Evolutionary conservation across 2,113 vertebrate species (phyloP).

Genomic region (Cheirogaleus medius): DNA sequence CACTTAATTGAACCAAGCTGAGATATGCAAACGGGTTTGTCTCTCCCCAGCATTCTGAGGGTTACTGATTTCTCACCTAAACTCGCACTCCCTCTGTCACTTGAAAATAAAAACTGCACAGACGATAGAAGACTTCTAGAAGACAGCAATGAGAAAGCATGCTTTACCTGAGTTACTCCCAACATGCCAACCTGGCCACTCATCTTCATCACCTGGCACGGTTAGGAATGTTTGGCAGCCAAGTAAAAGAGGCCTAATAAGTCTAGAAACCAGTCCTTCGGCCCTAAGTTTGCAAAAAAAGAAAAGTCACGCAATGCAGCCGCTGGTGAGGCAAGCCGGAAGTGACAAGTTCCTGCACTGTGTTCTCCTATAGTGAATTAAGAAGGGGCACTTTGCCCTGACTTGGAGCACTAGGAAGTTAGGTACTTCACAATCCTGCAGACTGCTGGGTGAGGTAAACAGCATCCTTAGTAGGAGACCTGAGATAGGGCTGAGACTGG

Average conservation of each 20-base stretch:
- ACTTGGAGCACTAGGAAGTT: neutral
- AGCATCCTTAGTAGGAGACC: neutral
- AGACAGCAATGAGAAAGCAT: conserved; percentile 52
- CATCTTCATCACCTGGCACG: conserved; percentile 45
- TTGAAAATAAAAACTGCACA: conserved; percentile 80
- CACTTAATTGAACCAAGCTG: conserved; percentile 57
- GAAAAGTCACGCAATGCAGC: neutral
- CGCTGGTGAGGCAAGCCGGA: neutral
- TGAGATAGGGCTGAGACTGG: too few relatives aligned
- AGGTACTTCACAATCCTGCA: neutral
- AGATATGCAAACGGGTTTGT: conserved; percentile 67
- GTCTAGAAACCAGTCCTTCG: neutral
- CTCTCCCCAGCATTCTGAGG: conserved; percentile 42
- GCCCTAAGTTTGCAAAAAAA: conserved; percentile 34
- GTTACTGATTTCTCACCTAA: conserved; percentile 76
- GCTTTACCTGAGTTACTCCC: conserved; percentile 66
- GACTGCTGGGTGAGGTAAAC: neutral
- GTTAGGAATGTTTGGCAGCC: conserved; percentile 63
- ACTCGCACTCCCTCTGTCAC: conserved; percentile 74
- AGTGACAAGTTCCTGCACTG: neutral
- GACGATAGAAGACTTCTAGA: conserved; percentile 56
- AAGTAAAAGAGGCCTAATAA: neutral
- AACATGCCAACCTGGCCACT: conserved; percentile 63
- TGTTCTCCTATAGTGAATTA: neutral
- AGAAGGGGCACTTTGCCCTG: neutral